Evolutionary conservation across 2,113 vertebrate genomes (phyloP).

Genomic region (Chaetorhynchus papuensis): DNA sequence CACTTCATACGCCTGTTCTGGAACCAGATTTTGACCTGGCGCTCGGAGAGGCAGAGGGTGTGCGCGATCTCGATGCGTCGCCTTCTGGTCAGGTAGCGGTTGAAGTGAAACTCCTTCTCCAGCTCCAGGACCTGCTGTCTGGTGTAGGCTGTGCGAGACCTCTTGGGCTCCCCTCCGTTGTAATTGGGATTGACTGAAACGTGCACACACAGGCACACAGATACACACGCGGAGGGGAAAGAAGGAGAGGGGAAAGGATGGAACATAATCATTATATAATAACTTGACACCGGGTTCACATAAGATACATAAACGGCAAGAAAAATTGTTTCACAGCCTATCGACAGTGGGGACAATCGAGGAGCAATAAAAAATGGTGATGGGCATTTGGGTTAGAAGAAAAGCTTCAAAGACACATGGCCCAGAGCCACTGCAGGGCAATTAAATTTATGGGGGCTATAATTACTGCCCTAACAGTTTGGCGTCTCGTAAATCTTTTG

Average conservation of each 20-base stretch:
- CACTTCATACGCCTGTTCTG: slow-evolving; percentile 99
- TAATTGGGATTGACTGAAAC: slow-evolving; percentile 90
- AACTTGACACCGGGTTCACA: slow-evolving; percentile 80
- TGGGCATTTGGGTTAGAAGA: slow-evolving; percentile 85
- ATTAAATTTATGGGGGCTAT: slow-evolving; percentile 98
- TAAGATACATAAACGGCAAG: slow-evolving; percentile 79
- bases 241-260: slow-evolving; percentile 72
- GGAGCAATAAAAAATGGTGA: slow-evolving; percentile 84
- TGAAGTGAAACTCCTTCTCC: slow-evolving; percentile 99
- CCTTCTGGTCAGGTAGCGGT: slow-evolving; percentile 97
- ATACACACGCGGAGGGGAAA: slow-evolving; percentile 21
- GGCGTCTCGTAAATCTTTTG: slow-evolving; percentile 92
- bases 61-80: slow-evolving; percentile 98
- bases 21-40: slow-evolving; percentile 99
- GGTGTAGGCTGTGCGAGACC: slow-evolving; percentile 98
- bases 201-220: slow-evolving; percentile 40
- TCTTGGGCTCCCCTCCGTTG: slow-evolving; percentile 96
- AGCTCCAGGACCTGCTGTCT: slow-evolving; percentile 98
- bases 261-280: slow-evolving; percentile 86
- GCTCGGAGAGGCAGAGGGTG: slow-evolving; percentile 95
- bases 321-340: slow-evolving; percentile 78
- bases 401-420: slow-evolving; percentile 90
- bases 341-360: slow-evolving; percentile 79
- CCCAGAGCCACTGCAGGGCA: slow-evolving; percentile 87
- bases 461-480: slow-evolving; percentile 96